Evolutionary conservation across 2,888 invertebrate genomes (phyloP), one percentile per base, ranked within the genome.

Genomic region (Acronicta aceris): DNA sequence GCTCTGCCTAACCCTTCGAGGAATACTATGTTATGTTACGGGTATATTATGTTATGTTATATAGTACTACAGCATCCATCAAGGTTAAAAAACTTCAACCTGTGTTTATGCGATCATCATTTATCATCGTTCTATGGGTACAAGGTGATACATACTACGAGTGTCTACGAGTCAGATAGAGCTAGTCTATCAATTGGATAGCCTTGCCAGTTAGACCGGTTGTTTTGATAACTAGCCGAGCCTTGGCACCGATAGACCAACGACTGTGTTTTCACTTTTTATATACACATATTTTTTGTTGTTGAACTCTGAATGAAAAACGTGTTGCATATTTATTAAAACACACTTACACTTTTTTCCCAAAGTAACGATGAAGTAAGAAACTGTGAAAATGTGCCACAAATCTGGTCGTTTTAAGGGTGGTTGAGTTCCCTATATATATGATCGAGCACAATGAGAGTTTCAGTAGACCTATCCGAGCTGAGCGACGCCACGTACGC

Each of bases 251-350:
- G 60, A 74, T 77, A 61, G 59, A 63, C 48, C 43, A 55, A 59
- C 61, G 50, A 47, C 41, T 42, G 49, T 65, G 71, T 76, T 76
- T 76, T 76, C 76, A 76, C 76, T 76, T 76, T 76, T 74, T 59
- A 69, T 49, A 59, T 21, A 49, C 30, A 58, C 40, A 47, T 36
- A 62, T 67, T 68, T 52, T 38, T 53, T 71, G 64, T 56, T 56
- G 40, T 9, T 45, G 55, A 0, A n/a, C 9, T 54, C 40, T 17
- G 16, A 41, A 41, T 45, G 50, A 36, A n/a, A 12, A n/a, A 13
- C 9, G 13, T n/a, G 7, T 38, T n/a, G 36, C n/a, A 38, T n/a
- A 38, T 5, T 38, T 36, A 36, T 36, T 36, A 36, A 2, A 27
- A 27, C 27, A 27, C 7, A 27, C 1, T 1, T 27, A 27, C 27